These are phyloP conservation scores for Altica lythri DNA, from an alignment of 2,888 invertebrate species.

Conservation along the genomic window DNA sequence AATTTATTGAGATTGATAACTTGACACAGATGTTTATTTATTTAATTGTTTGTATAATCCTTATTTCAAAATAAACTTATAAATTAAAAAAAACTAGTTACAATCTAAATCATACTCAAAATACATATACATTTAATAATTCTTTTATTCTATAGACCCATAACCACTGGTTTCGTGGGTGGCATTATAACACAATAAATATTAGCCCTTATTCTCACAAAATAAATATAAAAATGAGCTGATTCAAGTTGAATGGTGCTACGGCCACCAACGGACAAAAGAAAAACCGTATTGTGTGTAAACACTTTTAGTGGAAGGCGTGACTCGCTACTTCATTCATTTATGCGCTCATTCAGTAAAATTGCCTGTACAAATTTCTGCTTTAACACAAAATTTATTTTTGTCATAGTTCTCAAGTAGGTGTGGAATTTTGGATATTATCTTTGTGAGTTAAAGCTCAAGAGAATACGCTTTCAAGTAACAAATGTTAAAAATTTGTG, in stretches of 20 bases:
- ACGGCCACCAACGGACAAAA: constrained; percentile 21
- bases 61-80: too few species aligned
- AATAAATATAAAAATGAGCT: constrained; percentile 7
- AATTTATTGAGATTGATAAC: too few species aligned
- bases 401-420: constrained; percentile 17
- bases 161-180: too few species aligned
- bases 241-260: not conserved
- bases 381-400: not conserved
- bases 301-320: constrained; percentile 22
- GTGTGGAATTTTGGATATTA: constrained; percentile 17
- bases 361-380: not conserved
- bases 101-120: too few species aligned
- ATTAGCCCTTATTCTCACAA: not conserved
- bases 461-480: too few species aligned
- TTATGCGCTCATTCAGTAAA: constrained; percentile 10
- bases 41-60: too few species aligned
- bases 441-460: constrained; percentile 5
- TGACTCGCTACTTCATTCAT: constrained; percentile 25
- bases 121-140: too few species aligned
- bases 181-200: constrained; percentile 7
- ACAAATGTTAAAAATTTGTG: too few species aligned
- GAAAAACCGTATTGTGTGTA: constrained; percentile 24
- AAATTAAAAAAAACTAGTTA: too few species aligned
- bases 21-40: too few species aligned
- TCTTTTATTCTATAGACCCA: too few species aligned